A percentile compares a stretch with the other conserved stretches of the same genome.
phyloP scores from a whole-genome alignment of 2,797 vertebrate species.

The Sebastes diaconus region DNA sequence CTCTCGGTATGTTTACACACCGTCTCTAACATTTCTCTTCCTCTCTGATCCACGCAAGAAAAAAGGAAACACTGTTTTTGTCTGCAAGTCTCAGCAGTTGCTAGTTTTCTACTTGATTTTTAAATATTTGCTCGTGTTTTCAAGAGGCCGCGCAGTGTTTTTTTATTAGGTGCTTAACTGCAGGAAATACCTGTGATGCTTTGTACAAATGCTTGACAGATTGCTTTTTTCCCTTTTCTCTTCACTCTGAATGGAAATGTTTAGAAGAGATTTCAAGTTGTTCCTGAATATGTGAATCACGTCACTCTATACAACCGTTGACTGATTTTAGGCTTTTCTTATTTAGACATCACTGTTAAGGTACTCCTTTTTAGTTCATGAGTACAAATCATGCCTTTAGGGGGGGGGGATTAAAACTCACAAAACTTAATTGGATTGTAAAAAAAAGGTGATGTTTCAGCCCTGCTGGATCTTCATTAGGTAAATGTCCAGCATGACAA shows the following conservation, averaged over 20 bases:
- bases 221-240: not conserved
- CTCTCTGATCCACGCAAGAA: slow-evolving; percentile 1
- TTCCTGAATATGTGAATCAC: not conserved
- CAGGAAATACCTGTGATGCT: slow-evolving; percentile 1
- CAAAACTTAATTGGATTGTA: not conserved
- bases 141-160: not conserved
- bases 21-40: slow-evolving; percentile 24
- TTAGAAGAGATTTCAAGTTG: not conserved
- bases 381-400: not conserved
- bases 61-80: not conserved
- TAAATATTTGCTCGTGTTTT: not conserved
- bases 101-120: not conserved
- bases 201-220: not conserved
- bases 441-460: not conserved
- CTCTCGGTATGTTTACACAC: slow-evolving; percentile 43
- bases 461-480: not conserved
- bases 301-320: too few relatives aligned
- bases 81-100: not conserved
- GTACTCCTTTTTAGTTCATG: not conserved
- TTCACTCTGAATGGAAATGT: not conserved
- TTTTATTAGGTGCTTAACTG: not conserved
- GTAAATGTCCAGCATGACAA: not conserved
- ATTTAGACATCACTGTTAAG: not conserved
- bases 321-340: not conserved
- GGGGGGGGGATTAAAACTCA: not conserved